Base-by-base conservation (phyloP, 2,888 invertebrate species). In the Troglohyphantes excavatus region DNA sequence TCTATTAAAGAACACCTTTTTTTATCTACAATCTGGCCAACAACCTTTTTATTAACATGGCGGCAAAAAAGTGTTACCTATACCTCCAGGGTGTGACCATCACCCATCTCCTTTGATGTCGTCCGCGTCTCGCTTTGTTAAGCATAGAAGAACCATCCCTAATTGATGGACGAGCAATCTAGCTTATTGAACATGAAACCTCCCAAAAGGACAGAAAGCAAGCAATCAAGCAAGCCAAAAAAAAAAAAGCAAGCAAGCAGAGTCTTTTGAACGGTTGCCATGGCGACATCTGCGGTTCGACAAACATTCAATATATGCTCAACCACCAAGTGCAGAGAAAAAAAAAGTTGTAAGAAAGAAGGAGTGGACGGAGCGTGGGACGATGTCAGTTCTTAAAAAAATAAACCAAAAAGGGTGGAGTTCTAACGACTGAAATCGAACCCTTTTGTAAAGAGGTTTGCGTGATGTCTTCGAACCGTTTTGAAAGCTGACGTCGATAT, bases 271-370 rank as follows among this genome's bases (percentile, higher is more conserved):
- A 59, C 43, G 73, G 87, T 88, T 81, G 67, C 87, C 33, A 88
- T 88, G 81, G 75, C 2, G 75, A 88, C 79, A 23, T 67, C 63
- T 73, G 63, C 39, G 29, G 19, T 65, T 72, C 33, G 65, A 59
- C 59, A 75, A 88, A 88, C 87, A 88, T 65, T 81, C 81, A 81
- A 59, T 81, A 75, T 79, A 46, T n/a, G 13, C 61, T 61, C 23
- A 61, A 23, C 33, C 39, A 23, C 29, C 61, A 43, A 82, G 53
- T 53, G n/a, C 53, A 43, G 39, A 17, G 23, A 43, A 70, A 7
- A 43, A 43, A 70, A 70, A 9, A 6, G 6, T 7, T 26, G 59
- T n/a, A n/a, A n/a, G 59, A 23, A 53, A 68, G n/a, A 67, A 21
- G 46, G 67, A 63, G 46, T 65, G n/a, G 11, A 33, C 68, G 27